Evolutionary conservation across 2,113 vertebrate genomes (phyloP).

Genomic region (Neogale vison): DNA sequence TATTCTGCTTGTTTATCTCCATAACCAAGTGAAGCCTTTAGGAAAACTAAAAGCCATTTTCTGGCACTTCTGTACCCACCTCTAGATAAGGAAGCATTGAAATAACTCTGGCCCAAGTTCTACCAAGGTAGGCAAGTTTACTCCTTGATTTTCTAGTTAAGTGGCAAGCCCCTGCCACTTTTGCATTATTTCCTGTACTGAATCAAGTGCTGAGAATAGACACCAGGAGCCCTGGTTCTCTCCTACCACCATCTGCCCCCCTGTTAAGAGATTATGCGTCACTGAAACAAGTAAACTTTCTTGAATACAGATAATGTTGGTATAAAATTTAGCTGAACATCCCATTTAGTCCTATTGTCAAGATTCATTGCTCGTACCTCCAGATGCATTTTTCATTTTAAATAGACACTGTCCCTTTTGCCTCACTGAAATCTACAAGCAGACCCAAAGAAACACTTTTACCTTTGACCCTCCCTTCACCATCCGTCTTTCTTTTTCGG

Average conservation of each 20-base stretch:
- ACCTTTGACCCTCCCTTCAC: conserved; percentile 36
- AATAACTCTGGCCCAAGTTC: conserved; percentile 46
- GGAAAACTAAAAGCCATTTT: conserved; percentile 38
- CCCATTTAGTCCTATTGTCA: conserved; percentile 6
- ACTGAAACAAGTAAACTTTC: conserved; percentile 65
- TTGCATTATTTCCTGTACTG: background rate
- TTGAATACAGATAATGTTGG: conserved; percentile 20
- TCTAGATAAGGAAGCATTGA: background rate
- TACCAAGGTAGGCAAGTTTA: background rate
- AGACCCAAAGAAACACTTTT: conserved; percentile 7
- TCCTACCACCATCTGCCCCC: background rate
- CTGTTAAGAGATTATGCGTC: background rate
- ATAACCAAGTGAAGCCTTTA: conserved; percentile 43
- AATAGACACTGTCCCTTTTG: background rate
- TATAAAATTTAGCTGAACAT: conserved; percentile 31
- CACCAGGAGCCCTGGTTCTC: background rate
- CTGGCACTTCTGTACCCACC: background rate
- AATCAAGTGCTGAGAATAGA: background rate
- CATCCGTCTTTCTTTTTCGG: background rate
- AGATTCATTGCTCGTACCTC: background rate
- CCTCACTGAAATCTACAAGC: conserved; percentile 40
- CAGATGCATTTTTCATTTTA: conserved; percentile 36
- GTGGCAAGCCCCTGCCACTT: background rate
- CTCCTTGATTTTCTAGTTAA: background rate
- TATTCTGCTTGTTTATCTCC: conserved; percentile 52